A percentile compares a stretch with the other conserved stretches of the same genome.
phyloP scores from a whole-genome alignment of 2,888 invertebrate genomes.

The Andrena flavipes region DNA sequence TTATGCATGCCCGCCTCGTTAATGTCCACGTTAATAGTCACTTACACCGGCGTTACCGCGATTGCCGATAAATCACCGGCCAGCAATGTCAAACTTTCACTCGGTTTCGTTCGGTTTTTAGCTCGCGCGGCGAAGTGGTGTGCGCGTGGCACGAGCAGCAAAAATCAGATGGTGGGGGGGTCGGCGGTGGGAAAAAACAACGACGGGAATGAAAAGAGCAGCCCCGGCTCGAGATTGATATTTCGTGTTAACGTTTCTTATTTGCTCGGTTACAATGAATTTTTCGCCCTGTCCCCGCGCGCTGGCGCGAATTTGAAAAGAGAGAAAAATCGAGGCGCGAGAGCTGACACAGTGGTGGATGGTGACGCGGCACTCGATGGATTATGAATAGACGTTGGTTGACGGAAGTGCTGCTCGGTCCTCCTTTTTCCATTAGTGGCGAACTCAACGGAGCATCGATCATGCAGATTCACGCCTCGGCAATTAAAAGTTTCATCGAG shows the following conservation, averaged over 20 bases:
- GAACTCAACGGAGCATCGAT: not conserved
- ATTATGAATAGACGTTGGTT: slow-evolving; percentile 35
- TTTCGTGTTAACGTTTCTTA: slow-evolving; percentile 29
- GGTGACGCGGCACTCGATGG: slow-evolving; percentile 23
- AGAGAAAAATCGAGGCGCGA: not conserved
- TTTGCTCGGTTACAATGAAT: slow-evolving; percentile 15
- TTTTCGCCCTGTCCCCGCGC: not conserved
- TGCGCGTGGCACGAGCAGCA: slow-evolving; percentile 2
- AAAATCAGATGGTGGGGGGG: not conserved
- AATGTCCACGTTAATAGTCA: not conserved
- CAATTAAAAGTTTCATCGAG: not conserved
- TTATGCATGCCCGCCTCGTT: not conserved
- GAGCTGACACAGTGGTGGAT: not conserved
- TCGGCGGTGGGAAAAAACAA: not conserved
- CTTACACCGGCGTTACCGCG: not conserved
- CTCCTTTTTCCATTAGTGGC: not conserved
- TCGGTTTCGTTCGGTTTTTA: not conserved
- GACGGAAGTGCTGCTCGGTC: not conserved
- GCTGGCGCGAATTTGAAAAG: slow-evolving; percentile 5
- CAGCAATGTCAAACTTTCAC: not conserved
- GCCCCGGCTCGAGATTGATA: slow-evolving; percentile 27
- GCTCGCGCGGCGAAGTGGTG: not conserved
- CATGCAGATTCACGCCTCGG: not conserved
- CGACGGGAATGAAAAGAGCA: not conserved
- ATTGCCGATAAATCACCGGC: not conserved